These are phyloP conservation scores for Pitta sordida DNA, from an alignment of 2,113 vertebrate species.

Conservation along the genomic window DNA sequence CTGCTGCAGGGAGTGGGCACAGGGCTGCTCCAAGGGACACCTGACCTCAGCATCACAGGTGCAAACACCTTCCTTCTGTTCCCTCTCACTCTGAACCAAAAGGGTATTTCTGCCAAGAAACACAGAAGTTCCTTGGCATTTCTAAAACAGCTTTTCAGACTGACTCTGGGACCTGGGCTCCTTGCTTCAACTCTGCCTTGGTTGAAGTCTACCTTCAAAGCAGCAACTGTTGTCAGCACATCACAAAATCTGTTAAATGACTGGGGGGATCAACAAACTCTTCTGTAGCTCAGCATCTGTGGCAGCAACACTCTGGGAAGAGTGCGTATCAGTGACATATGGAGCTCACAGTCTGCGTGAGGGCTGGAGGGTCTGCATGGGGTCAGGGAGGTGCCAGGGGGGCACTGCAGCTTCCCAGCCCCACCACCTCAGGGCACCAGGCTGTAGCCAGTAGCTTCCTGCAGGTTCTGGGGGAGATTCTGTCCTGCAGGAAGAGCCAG, in stretches of 20 bases:
- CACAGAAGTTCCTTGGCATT: not conserved
- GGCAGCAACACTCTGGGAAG: not conserved
- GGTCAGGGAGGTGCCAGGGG: not conserved
- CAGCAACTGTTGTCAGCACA: not conserved
- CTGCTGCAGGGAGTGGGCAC: not conserved
- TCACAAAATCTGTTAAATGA: not conserved
- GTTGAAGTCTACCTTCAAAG: not conserved
- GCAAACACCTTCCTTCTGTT: not conserved
- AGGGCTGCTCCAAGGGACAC: not conserved
- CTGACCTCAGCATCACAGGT: fast-evolving
- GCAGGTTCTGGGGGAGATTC: not conserved
- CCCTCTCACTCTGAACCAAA: not conserved
- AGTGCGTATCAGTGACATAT: not conserved
- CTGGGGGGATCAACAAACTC: not conserved
- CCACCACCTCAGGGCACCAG: not conserved
- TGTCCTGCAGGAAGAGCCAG: not conserved
- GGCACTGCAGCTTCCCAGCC: not conserved
- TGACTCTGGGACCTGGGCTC: not conserved
- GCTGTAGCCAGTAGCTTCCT: not conserved
- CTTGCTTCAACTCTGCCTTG: not conserved
- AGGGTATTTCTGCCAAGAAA: not conserved
- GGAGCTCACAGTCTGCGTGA: not conserved
- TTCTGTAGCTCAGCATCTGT: not conserved
- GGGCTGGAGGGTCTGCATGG: not conserved
- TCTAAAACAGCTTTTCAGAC: not conserved